A percentile compares a stretch with the other conserved stretches of the same genome.
Evolutionary conservation across 2,113 vertebrate species (phyloP).

Genomic region (Nicator chloris): DNA sequence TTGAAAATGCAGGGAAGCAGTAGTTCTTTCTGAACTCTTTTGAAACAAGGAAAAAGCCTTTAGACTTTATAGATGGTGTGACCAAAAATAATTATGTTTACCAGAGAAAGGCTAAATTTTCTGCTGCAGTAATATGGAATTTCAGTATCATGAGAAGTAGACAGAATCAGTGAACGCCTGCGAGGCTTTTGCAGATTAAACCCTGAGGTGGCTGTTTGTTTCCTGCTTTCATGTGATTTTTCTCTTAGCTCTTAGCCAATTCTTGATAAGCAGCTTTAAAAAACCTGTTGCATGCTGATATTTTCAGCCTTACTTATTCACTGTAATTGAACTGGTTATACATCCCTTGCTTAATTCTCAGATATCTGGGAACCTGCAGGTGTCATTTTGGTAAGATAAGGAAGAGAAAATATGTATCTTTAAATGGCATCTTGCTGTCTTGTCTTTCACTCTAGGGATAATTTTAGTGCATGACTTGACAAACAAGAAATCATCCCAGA

Average conservation of each 20-base stretch:
- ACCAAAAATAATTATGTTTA: background rate
- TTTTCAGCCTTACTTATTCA: background rate
- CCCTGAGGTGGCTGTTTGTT: background rate
- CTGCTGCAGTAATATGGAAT: background rate
- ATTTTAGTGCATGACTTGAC: constrained; percentile 97
- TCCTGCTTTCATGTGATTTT: constrained; percentile 4
- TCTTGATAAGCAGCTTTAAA: constrained; percentile 33
- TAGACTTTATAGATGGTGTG: background rate
- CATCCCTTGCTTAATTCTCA: background rate
- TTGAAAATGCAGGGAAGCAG: background rate
- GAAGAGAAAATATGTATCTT: background rate
- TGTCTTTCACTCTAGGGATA: constrained; percentile 79
- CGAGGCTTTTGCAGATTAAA: background rate
- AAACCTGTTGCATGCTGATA: background rate
- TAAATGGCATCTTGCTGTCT: background rate
- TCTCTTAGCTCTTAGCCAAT: background rate
- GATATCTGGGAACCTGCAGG: background rate
- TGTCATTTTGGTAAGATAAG: background rate
- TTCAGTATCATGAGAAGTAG: background rate
- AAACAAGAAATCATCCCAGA: constrained; percentile 98
- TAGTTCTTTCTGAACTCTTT: background rate
- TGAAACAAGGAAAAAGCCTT: background rate
- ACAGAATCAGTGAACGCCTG: background rate
- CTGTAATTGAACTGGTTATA: background rate
- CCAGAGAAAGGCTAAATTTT: background rate